phyloP scores from a whole-genome alignment of 2,113 vertebrate genomes.

The Upupa epops region DNA sequence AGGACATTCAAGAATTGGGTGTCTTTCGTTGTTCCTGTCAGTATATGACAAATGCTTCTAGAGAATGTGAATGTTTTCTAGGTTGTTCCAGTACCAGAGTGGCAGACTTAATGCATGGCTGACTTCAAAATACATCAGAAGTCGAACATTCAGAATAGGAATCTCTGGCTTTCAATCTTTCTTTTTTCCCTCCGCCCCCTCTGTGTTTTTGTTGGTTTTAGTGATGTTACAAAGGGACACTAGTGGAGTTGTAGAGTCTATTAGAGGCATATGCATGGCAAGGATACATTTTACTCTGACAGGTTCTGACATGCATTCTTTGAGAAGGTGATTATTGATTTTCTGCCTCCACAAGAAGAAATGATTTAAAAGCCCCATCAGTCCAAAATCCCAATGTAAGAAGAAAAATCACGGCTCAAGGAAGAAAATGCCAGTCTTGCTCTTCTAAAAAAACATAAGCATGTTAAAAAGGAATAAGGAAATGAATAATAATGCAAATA shows the following conservation, averaged over 20 bases:
- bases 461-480: not conserved
- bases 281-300: not conserved
- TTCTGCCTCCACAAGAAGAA: conserved; percentile 6
- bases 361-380: not conserved
- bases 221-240: not conserved
- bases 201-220: not conserved
- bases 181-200: fast-evolving
- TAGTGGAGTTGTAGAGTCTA: not conserved
- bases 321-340: conserved; percentile 23
- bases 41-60: not conserved
- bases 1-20: not conserved
- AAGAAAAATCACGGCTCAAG: not conserved
- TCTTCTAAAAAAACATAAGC: not conserved
- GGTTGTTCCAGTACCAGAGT: not conserved
- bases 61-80: not conserved
- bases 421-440: not conserved
- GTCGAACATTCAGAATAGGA: not conserved
- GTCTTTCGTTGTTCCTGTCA: not conserved
- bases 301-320: not conserved
- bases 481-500: not conserved
- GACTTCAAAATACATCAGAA: not conserved
- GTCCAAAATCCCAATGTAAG: not conserved
- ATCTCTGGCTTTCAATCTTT: not conserved
- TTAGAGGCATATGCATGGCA: not conserved
- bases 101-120: not conserved